Evolutionary conservation across 2,113 vertebrate genomes (phyloP).

Genomic region (Diphyllodes magnificus): DNA sequence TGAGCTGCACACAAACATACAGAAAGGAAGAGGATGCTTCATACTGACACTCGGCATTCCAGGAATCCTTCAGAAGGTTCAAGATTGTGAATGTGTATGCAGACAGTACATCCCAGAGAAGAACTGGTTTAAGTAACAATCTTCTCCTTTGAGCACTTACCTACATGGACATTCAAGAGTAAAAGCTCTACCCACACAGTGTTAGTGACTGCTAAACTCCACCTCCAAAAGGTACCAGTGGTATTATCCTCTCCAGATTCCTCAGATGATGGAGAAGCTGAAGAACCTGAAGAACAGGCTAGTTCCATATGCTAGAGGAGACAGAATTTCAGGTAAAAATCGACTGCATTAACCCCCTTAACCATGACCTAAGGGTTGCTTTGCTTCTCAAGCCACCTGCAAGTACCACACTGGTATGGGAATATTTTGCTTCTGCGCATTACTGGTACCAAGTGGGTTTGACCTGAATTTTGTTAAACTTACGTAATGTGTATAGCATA

Average conservation of each 20-base stretch:
- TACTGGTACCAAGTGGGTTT: background rate
- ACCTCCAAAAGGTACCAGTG: background rate
- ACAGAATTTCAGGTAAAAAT: background rate
- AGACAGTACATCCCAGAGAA: background rate
- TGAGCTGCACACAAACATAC: background rate
- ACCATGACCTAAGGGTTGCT: background rate
- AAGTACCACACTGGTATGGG: background rate
- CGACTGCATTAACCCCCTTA: background rate
- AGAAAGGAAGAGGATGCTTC: background rate
- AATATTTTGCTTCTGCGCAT: background rate
- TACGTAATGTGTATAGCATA: background rate
- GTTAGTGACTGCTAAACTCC: background rate
- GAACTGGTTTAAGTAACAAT: background rate
- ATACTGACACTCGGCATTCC: background rate
- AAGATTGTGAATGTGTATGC: background rate
- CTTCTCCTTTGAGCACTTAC: background rate
- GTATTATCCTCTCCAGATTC: background rate
- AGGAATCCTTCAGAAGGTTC: background rate
- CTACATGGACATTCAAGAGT: background rate
- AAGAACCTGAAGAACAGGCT: background rate
- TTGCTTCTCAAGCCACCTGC: background rate
- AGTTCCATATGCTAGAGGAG: background rate
- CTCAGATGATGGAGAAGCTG: background rate
- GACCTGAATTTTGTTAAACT: background rate
- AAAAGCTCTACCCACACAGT: background rate